Conservation (phyloP, 2,797 vertebrate genomes). For the Tragopan temminckii region DNA sequence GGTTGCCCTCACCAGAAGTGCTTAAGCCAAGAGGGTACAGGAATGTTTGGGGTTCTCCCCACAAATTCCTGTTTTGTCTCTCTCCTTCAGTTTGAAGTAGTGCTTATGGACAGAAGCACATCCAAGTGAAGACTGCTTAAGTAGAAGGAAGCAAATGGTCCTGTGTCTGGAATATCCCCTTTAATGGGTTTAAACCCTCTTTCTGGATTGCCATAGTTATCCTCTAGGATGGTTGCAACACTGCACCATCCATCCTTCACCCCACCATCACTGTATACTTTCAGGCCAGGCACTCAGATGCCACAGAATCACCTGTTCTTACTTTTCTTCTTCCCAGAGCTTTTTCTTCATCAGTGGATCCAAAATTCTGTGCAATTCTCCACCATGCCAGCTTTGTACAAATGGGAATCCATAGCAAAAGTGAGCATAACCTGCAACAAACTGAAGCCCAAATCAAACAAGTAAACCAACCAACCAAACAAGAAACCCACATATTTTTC, state of each 20-base stretch:
- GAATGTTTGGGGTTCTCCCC: not conserved
- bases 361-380: not conserved
- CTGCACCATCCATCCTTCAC: not conserved
- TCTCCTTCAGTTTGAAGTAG: slow-evolving; percentile 10
- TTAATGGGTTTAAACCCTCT: not conserved
- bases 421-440: not conserved
- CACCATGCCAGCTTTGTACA: not conserved
- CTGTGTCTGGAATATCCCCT: not conserved
- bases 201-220: not conserved
- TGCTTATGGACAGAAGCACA: not conserved
- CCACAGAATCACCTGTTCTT: not conserved
- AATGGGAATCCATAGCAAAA: not conserved
- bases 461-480: not conserved
- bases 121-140: not conserved
- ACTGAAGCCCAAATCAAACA: fast-evolving
- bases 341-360: not conserved
- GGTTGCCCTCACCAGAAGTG: not conserved
- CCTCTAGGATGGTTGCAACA: not conserved
- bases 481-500: not conserved
- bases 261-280: fast-evolving
- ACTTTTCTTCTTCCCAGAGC: fast-evolving
- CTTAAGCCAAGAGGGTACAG: not conserved
- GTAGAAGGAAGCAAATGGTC: slow-evolving; percentile 12
- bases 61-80: not conserved
- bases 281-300: not conserved